Percentiles rank a stretch among this genome's conserved stretches.
Evolutionary conservation across 2,888 invertebrate genomes (phyloP).

Genomic region (Pycnomerus fuliginosus): DNA sequence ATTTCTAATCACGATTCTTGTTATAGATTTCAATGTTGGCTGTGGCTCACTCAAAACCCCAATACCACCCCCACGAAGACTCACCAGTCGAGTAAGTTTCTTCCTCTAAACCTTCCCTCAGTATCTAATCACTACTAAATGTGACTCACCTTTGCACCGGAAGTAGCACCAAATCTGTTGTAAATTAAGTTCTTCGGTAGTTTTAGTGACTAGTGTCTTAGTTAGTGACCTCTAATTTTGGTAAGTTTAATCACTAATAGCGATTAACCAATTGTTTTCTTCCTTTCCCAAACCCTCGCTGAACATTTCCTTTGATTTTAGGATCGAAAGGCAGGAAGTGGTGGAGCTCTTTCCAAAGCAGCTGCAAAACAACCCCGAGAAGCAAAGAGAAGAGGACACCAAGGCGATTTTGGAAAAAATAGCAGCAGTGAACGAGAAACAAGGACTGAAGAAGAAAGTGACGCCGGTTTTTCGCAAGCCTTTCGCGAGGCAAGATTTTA

Average conservation of each 20-base stretch:
- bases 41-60: constrained; percentile 34
- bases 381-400: constrained; percentile 37
- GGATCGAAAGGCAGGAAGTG: constrained; percentile 39
- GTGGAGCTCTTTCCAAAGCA: constrained; percentile 18
- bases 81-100: constrained; percentile 37
- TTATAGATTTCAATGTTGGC: constrained; percentile 34
- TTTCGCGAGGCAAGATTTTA: constrained; percentile 38
- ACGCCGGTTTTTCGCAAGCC: constrained; percentile 35
- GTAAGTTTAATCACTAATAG: not conserved
- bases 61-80: constrained; percentile 19
- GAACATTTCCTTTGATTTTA: constrained; percentile 27
- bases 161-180: too few species aligned
- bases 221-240: too few species aligned
- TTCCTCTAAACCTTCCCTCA: not conserved
- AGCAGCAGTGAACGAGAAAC: constrained; percentile 56
- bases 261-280: not conserved
- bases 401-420: constrained; percentile 60
- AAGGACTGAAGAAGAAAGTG: constrained; percentile 43
- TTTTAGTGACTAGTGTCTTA: too few species aligned
- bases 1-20: constrained; percentile 13
- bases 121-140: constrained; percentile 28
- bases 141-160: constrained; percentile 22
- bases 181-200: too few species aligned
- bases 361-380: constrained; percentile 1
- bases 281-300: not conserved